These are phyloP conservation scores for Salpingus planirostris DNA, from an alignment of 2,888 invertebrate genomes.

Conservation along the genomic window DNA sequence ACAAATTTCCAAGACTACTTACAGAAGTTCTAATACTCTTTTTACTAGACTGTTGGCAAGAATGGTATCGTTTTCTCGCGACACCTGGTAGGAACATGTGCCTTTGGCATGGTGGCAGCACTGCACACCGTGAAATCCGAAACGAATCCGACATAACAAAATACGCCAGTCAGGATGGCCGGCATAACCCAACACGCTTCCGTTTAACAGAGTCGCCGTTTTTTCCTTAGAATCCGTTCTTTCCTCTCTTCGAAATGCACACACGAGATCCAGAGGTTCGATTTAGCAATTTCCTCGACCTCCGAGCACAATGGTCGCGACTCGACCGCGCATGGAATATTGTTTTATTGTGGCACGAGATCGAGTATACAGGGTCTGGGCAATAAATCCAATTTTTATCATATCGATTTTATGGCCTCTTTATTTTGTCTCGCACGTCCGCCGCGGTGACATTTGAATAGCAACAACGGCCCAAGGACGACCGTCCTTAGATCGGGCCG, in stretches of 20 bases:
- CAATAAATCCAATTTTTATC: slow-evolving; percentile 37
- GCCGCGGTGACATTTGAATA: slow-evolving; percentile 35
- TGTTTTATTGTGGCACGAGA: slow-evolving; percentile 31
- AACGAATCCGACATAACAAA: slow-evolving; percentile 6
- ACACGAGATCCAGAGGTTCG: too few relatives aligned
- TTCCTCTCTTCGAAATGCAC: too few relatives aligned
- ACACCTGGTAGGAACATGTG: too few relatives aligned
- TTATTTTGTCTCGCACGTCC: slow-evolving; percentile 32
- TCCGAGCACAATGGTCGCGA: slow-evolving; percentile 5
- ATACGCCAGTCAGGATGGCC: slow-evolving; percentile 1
- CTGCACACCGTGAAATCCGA: slow-evolving; percentile 4
- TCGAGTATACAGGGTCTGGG: too few relatives aligned
- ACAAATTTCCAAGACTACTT: too few relatives aligned
- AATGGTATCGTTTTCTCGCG: too few relatives aligned
- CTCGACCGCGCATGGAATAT: slow-evolving; percentile 15
- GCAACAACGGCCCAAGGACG: slow-evolving; percentile 36
- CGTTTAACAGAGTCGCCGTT: too few relatives aligned
- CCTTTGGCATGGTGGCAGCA: background rate
- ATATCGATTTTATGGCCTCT: slow-evolving; percentile 35
- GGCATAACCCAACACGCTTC: slow-evolving; percentile 1
- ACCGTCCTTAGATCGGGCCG: slow-evolving; percentile 20
- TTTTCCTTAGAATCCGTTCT: too few relatives aligned
- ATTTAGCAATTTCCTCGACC: too few relatives aligned
- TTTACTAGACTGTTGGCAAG: too few relatives aligned
- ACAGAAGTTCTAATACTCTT: too few relatives aligned